Evolutionary conservation across 2,113 vertebrate genomes (phyloP), one percentile per base, ranked within the genome.

Genomic region (Paedocypris sp.): DNA sequence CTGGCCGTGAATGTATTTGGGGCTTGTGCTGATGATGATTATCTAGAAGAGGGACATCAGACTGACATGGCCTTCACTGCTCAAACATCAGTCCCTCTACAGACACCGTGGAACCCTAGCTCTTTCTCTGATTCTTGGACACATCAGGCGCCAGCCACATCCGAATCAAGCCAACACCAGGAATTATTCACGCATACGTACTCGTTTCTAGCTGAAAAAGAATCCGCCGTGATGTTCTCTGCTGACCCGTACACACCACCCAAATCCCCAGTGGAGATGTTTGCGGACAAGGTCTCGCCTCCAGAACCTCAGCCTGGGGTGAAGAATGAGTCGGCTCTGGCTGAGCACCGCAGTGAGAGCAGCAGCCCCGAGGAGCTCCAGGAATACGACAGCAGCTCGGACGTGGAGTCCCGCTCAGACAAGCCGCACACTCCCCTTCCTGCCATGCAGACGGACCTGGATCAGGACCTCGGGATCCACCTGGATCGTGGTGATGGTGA

Each of bases 291-390:
- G 49, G 18, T 66, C 0, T 33, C 57, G n/a, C 75, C 81, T 1
- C 28, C 39, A 2, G 22, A 57, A 19, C 51, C 62, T 15, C 48
- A 67, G 8, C 45, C 47, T 4, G 68, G 56, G 3, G 33, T 52
- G 8, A 31, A 60, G 2, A 64, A 73, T 3, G 88, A 85, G n/a
- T 72, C 85, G 0, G 86, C 88, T 16, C 72, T 83, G 65, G 85
- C 83, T 0, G 83, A 82, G 10, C 86, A 86, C 75, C 90, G 89
- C 75, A 93, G 91, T 2, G 89, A 90, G 70, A 91, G 89, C 0
- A 92, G 89, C 77, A 93, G 90, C 0, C 91, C 91, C 0, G 90
- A 94, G 69, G 91, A 94, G 36, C 84, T 92, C 10, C 84, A 79
- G 0, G 90, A 89, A 49, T 93, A 92, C 1, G 89, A 92, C 74